Evolutionary conservation across 2,888 invertebrate genomes (phyloP).

Genomic region (Sclerodermus sp.): DNA sequence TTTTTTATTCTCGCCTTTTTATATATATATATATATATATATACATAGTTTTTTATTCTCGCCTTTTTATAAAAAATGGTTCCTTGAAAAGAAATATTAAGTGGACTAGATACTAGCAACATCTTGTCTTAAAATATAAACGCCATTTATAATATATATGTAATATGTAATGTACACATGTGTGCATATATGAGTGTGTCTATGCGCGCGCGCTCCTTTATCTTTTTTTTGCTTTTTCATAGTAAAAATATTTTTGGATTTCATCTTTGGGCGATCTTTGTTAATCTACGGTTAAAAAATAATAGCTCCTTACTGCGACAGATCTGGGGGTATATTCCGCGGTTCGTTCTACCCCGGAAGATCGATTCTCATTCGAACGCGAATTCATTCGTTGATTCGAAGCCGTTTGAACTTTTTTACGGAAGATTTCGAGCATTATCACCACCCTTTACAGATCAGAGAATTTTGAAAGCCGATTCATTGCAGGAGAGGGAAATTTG

Average conservation of each 20-base stretch:
- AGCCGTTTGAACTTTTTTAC: no score
- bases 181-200: no score
- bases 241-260: slow-evolving; percentile 53
- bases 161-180: slow-evolving; percentile 24
- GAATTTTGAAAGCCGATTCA: no score
- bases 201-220: slow-evolving; percentile 13
- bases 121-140: slow-evolving; percentile 32
- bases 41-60: slow-evolving; percentile 17
- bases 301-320: slow-evolving; percentile 24
- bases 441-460: no score
- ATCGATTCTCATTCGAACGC: no score
- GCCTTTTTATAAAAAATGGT: slow-evolving; percentile 11
- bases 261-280: slow-evolving; percentile 49
- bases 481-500: no score
- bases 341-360: no score
- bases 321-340: no score
- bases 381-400: no score
- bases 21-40: slow-evolving; percentile 7
- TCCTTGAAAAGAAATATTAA: slow-evolving; percentile 27
- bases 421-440: no score
- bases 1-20: slow-evolving; percentile 16
- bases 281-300: slow-evolving; percentile 36
- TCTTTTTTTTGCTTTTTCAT: slow-evolving; percentile 11
- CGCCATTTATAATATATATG: slow-evolving; percentile 13
- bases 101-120: slow-evolving; percentile 45